Conservation (phyloP, 2,797 vertebrate species). For the Galaxias olidus region DNA sequence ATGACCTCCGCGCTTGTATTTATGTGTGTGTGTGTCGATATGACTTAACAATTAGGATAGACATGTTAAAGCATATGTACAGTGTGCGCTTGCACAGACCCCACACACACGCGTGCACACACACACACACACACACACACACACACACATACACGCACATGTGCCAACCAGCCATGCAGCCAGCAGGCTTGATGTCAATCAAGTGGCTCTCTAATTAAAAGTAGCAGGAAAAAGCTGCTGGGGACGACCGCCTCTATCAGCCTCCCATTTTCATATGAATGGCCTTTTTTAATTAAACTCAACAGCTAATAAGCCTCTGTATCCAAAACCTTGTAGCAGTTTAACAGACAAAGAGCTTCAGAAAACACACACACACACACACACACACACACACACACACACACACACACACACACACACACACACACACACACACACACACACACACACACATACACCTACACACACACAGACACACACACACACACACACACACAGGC, state of each 20-base stretch:
- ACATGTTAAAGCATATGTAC: too few species aligned
- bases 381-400: slow-evolving; percentile 48
- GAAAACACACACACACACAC: slow-evolving; percentile 50
- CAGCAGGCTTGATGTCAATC: slow-evolving; percentile 78
- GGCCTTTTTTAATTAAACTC: slow-evolving; percentile 87
- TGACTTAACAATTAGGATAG: neutral
- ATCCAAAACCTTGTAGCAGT: slow-evolving; percentile 84
- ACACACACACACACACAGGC: slow-evolving; percentile 30
- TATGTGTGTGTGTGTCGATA: slow-evolving; percentile 13
- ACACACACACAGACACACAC: slow-evolving; percentile 54
- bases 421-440: slow-evolving; percentile 53
- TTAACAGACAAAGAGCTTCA: slow-evolving; percentile 80
- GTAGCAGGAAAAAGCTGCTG: slow-evolving; percentile 82
- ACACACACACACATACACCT: slow-evolving; percentile 49
- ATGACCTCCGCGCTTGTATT: slow-evolving; percentile 47
- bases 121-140: slow-evolving; percentile 27
- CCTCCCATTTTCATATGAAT: slow-evolving; percentile 88
- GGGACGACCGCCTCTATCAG: slow-evolving; percentile 83
- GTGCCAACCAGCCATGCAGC: slow-evolving; percentile 55
- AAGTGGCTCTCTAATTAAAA: slow-evolving; percentile 85
- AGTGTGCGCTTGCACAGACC: slow-evolving; percentile 8
- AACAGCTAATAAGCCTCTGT: slow-evolving; percentile 84
- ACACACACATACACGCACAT: slow-evolving; percentile 20
- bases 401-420: slow-evolving; percentile 6
- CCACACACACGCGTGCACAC: slow-evolving; percentile 18